Evolutionary conservation across 2,797 vertebrate genomes (phyloP), one percentile per base, ranked within the genome.

Genomic region (Melanogrammus aeglefinus): DNA sequence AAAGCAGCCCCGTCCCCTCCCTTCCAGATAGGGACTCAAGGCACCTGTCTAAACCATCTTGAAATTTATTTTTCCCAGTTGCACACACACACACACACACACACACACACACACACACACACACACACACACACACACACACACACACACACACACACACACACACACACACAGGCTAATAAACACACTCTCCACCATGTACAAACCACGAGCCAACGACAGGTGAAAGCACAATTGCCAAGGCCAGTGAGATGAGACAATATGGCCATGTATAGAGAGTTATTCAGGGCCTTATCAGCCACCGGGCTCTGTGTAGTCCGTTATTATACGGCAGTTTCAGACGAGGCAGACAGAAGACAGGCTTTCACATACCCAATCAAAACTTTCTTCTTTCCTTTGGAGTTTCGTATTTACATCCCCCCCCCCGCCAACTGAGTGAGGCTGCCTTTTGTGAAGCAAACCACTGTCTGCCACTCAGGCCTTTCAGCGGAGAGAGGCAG

Each of bases 161-260:
- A 39, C 36, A 33, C 18, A 24, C 36, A 39, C 36, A 33, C 80
- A 33, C 71, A 73, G 9, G 6, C 76, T 44, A 69, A 2, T 81
- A 39, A 78, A 76, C 39, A 24, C 47, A 36, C 77, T 66, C 51
- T 63, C 57, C 70, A 14, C 70, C 8, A 31, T 27, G 13, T 31
- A 24, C 69, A 71, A 27, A 71, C 75, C 36, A 27, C 75, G 74
- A 78, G 35, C 51, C 35, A 24, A 76, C 75, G 87, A 86, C 88
- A 89, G 89, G 89, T 89, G 84, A 89, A 76, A 84, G 89, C 91
- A 89, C 88, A 90, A 92, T 91, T 89, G 86, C 73, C 82, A 81
- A 75, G 87, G 78, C 83, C 83, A 79, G 79, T 79, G 72, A 87
- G 86, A 84, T 89, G 77, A 88, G 78, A 86, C 82, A 70, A 41